phyloP scores from a whole-genome alignment of 2,888 invertebrate genomes.

The Drosophila buzzatii region DNA sequence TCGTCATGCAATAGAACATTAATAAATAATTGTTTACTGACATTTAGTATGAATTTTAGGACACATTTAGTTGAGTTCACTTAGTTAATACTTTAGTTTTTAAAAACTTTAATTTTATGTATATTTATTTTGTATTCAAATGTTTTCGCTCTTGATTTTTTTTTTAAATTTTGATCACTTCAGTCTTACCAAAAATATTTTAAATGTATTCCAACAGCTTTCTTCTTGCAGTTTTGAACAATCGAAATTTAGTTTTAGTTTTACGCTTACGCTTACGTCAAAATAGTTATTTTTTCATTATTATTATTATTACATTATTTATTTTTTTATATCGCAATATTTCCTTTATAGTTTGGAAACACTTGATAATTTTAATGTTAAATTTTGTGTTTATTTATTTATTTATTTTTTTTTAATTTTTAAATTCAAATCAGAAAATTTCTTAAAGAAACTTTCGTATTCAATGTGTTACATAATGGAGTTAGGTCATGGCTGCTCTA shows the following conservation, averaged over 20 bases:
- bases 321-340: constrained; percentile 50
- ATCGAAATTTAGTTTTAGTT: constrained; percentile 33
- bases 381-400: constrained; percentile 13
- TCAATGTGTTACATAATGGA: constrained; percentile 46
- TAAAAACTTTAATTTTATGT: constrained; percentile 29
- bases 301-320: constrained; percentile 16
- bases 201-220: constrained; percentile 31
- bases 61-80: constrained; percentile 64
- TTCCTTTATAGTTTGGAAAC: constrained; percentile 45
- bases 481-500: constrained; percentile 40
- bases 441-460: constrained; percentile 57
- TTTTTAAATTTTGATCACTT: constrained; percentile 71
- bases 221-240: constrained; percentile 37
- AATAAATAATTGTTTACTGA: constrained; percentile 47
- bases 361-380: constrained; percentile 24
- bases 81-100: constrained; percentile 52
- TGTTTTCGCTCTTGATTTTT: constrained; percentile 29
- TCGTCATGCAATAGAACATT: constrained; percentile 56
- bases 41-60: constrained; percentile 70
- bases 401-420: not conserved
- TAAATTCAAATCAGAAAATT: constrained; percentile 37
- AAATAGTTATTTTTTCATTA: constrained; percentile 42
- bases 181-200: constrained; percentile 76
- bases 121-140: constrained; percentile 38
- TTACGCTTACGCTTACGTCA: constrained; percentile 21